Evolutionary conservation across 92 coral and sea anemone genomes (phyloP).

Genomic region (Epizoanthus rinbou): DNA sequence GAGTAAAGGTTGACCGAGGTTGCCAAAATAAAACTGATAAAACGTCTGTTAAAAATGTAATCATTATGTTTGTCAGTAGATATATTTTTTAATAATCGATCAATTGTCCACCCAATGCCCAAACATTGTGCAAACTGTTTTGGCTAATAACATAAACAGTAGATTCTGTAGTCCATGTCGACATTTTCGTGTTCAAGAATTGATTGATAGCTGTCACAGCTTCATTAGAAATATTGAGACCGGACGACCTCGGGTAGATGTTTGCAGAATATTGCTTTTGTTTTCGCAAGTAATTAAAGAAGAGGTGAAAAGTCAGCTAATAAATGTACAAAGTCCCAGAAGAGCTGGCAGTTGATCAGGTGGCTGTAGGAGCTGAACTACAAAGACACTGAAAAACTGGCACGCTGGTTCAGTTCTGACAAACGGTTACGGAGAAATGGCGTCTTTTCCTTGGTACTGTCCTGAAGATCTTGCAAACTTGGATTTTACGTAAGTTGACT

Average conservation of each 20-base stretch:
- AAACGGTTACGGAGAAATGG: not conserved
- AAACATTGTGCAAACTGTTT: not conserved
- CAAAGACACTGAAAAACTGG: not conserved
- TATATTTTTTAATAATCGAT: not conserved
- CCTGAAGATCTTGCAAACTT: not conserved
- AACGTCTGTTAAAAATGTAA: not conserved
- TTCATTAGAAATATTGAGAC: not conserved
- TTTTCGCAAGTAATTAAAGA: slow-evolving; percentile 18
- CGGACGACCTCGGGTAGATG: slow-evolving; percentile 24
- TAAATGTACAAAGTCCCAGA: slow-evolving; percentile 28
- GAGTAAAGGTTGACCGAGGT: not conserved
- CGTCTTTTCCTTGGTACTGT: slow-evolving; percentile 1
- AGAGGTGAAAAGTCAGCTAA: slow-evolving; percentile 1
- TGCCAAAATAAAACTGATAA: not conserved
- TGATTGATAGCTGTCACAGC: slow-evolving; percentile 66
- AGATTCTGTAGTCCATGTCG: slow-evolving; percentile 20
- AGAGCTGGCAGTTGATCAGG: not conserved
- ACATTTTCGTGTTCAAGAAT: slow-evolving; percentile 64
- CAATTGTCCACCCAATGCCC: not conserved
- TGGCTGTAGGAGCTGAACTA: not conserved
- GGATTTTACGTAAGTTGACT: slow-evolving; percentile 20
- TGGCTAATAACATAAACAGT: not conserved
- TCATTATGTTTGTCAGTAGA: not conserved
- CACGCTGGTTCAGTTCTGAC: not conserved
- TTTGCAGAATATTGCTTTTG: slow-evolving; percentile 19